Evolutionary conservation across 1,140 invertebrate genomes (phyloP), one percentile per base, ranked within the genome.

Genomic region (Venturia canescens): DNA sequence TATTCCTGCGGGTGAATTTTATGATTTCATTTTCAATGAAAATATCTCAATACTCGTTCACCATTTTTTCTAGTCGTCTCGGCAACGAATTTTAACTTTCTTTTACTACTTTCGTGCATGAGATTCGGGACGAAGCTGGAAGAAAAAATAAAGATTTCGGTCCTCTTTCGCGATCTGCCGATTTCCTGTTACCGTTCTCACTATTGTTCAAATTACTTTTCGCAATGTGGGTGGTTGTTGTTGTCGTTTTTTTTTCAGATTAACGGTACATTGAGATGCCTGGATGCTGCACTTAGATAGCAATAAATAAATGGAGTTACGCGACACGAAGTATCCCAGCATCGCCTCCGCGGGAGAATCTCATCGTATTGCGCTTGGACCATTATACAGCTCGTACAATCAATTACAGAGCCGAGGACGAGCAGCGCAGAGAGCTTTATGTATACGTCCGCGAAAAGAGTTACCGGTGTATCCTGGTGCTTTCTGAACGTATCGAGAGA

Each of bases 261-360:
- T 53, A 80, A 72, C 71, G 48, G 31, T 44, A 63, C 27, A 63
- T 63, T 26, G 57, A 18, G 57, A 21, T 78, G 38, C 44, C 60
- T 69, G 67, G 75, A 53, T 71, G 80, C 78, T 81, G 76, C 67
- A 78, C 80, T 78, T 71, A 78, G 75, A 81, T 81, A 78, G 80
- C 75, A 81, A 81, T 78, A 81, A 81, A 81, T 81, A 81, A 81
- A 81, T 81, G 80, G 67, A 78, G 50, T 78, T 60, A 60, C 74
- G 66, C 60, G 79, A 79, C 50, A 48, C 75, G 48, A 76, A 78
- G 75, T 70, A 80, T 29, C 63, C 50, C 67, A 71, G 27, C 69
- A 71, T 23, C 69, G 34, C 34, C 69, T 23, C 69, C 21, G 21
- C 31, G 4, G 69, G n/a, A 23, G 18, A 23, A 26, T 66, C 27